A percentile compares a stretch with the other conserved stretches of the same genome.
Conservation (phyloP, 2,113 vertebrate genomes). For the Pithys albifrons region DNA sequence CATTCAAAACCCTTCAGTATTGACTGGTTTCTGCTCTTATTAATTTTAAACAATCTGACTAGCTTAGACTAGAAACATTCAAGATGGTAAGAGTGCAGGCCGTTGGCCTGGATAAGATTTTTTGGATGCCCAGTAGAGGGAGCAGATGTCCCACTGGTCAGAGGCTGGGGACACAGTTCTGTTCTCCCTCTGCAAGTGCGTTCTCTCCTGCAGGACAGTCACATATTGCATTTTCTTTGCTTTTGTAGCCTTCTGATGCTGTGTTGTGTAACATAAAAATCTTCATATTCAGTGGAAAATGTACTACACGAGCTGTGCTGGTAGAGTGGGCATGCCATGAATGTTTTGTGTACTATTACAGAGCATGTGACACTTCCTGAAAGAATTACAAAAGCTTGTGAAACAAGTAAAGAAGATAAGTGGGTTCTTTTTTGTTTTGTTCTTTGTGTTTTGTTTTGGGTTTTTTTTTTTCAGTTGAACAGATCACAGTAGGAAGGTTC, state of each 20-base stretch:
- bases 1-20: not conserved
- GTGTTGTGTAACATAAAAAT: not conserved
- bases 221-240: not conserved
- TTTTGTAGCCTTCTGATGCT: not conserved
- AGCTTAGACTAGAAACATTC: not conserved
- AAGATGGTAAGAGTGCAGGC: too few species aligned
- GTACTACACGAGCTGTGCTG: not conserved
- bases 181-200: fast-evolving
- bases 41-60: not conserved
- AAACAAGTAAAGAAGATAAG: not conserved
- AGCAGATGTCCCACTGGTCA: not conserved
- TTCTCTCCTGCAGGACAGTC: not conserved
- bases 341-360: not conserved
- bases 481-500: not conserved
- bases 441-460: not conserved
- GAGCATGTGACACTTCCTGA: not conserved
- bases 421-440: fast-evolving
- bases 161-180: fast-evolving
- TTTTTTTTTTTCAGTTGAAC: not conserved
- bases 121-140: conserved; percentile 50
- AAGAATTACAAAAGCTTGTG: not conserved
- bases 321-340: fast-evolving
- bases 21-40: not conserved
- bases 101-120: not conserved
- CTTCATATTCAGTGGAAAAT: not conserved